Conservation (phyloP, 2,113 vertebrate genomes). For the Apeltes quadracus region DNA sequence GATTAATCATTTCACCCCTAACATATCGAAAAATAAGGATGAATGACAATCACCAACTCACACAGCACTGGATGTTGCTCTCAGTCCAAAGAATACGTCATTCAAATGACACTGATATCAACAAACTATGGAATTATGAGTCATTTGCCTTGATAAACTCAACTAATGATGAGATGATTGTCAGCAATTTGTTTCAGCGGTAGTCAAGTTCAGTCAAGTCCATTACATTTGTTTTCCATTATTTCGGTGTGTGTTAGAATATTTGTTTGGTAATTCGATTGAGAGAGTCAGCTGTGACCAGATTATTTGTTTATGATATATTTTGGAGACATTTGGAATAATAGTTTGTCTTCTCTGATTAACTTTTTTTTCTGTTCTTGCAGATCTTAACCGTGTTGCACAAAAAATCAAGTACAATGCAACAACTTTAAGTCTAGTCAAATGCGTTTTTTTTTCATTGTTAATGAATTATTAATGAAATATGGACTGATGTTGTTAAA, state of each 20-base stretch:
- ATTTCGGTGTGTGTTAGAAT: neutral
- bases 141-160: neutral
- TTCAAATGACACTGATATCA: neutral
- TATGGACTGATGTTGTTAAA: conserved; percentile 9
- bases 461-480: neutral
- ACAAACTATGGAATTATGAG: neutral
- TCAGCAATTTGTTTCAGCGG: neutral
- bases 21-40: neutral
- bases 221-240: neutral
- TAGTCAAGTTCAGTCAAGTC: neutral
- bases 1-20: neutral
- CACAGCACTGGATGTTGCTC: neutral
- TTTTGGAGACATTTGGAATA: neutral
- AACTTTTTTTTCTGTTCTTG: neutral
- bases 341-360: neutral
- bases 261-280: neutral
- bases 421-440: no score
- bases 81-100: neutral
- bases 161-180: neutral
- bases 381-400: neutral
- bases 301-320: neutral
- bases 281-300: neutral
- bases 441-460: no score
- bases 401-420: neutral
- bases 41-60: neutral